Percentiles rank a stretch among this genome's conserved stretches.
phyloP scores from a whole-genome alignment of 2,888 invertebrate genomes.

The Resseliella maxima region DNA sequence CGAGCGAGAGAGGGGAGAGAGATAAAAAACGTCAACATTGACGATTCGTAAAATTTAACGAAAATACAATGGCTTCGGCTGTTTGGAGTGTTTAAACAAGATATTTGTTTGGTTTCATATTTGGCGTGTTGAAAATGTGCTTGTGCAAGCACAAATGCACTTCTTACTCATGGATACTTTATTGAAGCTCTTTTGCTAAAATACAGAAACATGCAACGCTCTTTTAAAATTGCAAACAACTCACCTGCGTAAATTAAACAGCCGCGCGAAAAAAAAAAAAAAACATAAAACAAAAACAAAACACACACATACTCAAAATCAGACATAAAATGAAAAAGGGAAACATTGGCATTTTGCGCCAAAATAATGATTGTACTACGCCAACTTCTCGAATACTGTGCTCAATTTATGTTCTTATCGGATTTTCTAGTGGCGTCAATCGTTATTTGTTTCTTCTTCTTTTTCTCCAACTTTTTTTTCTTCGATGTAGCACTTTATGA shows the following conservation, averaged over 20 bases:
- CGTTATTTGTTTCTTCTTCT: neutral
- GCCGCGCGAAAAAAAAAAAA: neutral
- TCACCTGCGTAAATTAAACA: constrained; percentile 37
- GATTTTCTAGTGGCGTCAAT: neutral
- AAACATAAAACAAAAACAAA: neutral
- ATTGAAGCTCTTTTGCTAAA: neutral
- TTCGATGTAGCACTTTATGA: neutral
- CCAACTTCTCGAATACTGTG: constrained; percentile 10
- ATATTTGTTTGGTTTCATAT: constrained; percentile 11
- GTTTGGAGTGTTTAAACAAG: constrained; percentile 19
- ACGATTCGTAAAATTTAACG: neutral
- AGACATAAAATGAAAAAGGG: neutral
- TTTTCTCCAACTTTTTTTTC: too few relatives aligned
- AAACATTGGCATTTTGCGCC: constrained; percentile 31
- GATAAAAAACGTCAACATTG: neutral
- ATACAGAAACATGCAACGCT: constrained; percentile 29
- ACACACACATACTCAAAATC: neutral
- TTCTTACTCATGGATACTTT: neutral
- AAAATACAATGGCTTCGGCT: neutral
- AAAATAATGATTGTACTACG: neutral
- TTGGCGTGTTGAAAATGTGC: constrained; percentile 20
- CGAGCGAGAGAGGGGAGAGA: neutral
- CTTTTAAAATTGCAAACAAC: neutral
- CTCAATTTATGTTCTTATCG: constrained; percentile 20
- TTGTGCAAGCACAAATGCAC: neutral